Evolutionary conservation across 2,113 vertebrate species (phyloP).

Genomic region (Myiagra hebetior): DNA sequence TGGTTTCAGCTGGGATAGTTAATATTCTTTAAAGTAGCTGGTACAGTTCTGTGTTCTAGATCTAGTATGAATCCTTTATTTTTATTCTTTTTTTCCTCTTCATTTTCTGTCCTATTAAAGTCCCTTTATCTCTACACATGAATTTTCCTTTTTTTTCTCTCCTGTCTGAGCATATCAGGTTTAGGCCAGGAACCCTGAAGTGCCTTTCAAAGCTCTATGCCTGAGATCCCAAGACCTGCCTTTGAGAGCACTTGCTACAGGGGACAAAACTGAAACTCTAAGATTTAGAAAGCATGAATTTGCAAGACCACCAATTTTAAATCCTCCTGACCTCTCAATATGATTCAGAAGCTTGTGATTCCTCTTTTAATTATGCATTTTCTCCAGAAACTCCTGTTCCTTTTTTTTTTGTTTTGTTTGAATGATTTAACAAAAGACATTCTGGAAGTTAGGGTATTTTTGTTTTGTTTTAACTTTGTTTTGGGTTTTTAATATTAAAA

Average conservation of each 20-base stretch:
- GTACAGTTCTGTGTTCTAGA: background rate
- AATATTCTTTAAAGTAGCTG: background rate
- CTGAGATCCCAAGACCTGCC: background rate
- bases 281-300: background rate
- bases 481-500: background rate
- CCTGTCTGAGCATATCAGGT: background rate
- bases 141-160: background rate
- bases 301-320: background rate
- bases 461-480: background rate
- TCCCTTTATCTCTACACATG: background rate
- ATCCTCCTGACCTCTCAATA: background rate
- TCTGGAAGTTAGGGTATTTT: background rate
- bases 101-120: background rate
- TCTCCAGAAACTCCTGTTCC: conserved; percentile 11
- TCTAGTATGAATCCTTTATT: background rate
- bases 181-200: background rate
- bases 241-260: background rate
- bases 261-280: background rate
- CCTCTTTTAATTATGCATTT: background rate
- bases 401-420: background rate
- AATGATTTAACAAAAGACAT: background rate
- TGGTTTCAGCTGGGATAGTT: background rate
- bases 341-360: conserved; percentile 54
- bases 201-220: background rate
- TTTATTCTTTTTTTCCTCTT: background rate